Conservation (phyloP, 2,888 invertebrate species). For the Ochropacha duplaris region DNA sequence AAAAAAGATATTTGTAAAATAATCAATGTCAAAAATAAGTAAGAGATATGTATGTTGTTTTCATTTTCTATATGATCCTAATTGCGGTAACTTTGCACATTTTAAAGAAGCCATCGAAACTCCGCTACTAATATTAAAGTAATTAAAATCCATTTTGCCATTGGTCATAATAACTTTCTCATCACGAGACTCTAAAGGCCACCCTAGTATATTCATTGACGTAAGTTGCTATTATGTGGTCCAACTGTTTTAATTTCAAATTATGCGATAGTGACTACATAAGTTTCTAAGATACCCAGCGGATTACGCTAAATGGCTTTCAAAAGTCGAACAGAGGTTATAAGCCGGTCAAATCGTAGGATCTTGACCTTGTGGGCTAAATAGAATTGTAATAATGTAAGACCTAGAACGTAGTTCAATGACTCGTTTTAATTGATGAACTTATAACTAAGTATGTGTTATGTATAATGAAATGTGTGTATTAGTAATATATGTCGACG, state of each 20-base stretch:
- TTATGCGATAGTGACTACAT: neutral
- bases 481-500: no score
- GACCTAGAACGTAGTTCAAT: neutral
- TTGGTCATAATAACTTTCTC: conserved; percentile 29
- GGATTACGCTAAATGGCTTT: neutral
- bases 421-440: neutral
- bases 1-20: no score
- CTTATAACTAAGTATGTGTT: no score
- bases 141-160: conserved; percentile 39
- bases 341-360: neutral
- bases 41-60: no score
- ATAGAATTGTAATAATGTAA: neutral
- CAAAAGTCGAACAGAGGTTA: neutral
- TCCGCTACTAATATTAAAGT: conserved; percentile 23
- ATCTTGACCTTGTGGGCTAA: neutral
- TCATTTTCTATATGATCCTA: neutral
- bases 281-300: neutral
- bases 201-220: conserved; percentile 7
- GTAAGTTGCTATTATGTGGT: conserved; percentile 7
- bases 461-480: no score
- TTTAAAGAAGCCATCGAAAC: neutral
- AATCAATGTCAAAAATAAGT: no score
- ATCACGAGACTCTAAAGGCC: conserved; percentile 6
- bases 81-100: neutral
- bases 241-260: conserved; percentile 5